phyloP scores from a whole-genome alignment of 2,797 vertebrate species.

The Lepilemur septentrionalis region DNA sequence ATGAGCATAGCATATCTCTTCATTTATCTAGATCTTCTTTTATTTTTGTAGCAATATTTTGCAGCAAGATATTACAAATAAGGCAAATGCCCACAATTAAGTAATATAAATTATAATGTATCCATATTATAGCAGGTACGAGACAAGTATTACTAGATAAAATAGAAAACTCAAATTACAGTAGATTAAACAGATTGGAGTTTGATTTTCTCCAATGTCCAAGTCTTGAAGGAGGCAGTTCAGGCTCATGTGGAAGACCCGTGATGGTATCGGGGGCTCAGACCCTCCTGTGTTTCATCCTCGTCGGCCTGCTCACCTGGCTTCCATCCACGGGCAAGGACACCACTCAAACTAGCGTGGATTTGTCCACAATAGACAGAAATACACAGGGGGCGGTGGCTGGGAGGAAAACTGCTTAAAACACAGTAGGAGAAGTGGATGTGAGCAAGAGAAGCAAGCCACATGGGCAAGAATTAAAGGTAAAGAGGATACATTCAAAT shows the following conservation, averaged over 20 bases:
- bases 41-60: background rate
- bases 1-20: background rate
- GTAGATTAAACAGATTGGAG: background rate
- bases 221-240: background rate
- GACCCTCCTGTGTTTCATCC: background rate
- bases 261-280: background rate
- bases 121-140: background rate
- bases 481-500: background rate
- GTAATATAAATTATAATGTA: background rate
- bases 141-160: background rate
- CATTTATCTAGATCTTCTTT: background rate
- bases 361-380: background rate
- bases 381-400: background rate
- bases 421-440: background rate
- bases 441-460: background rate
- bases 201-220: background rate
- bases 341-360: too few species aligned
- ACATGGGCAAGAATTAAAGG: background rate
- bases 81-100: background rate
- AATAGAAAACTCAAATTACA: background rate
- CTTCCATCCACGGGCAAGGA: background rate
- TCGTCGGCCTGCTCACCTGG: fast-evolving
- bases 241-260: background rate
- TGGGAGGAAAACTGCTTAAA: background rate
- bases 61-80: background rate